A percentile compares a stretch with the other conserved stretches of the same genome.
These are phyloP conservation scores for Coelinius sp. DNA, from an alignment of 2,888 invertebrate species.

Conservation along the genomic window DNA sequence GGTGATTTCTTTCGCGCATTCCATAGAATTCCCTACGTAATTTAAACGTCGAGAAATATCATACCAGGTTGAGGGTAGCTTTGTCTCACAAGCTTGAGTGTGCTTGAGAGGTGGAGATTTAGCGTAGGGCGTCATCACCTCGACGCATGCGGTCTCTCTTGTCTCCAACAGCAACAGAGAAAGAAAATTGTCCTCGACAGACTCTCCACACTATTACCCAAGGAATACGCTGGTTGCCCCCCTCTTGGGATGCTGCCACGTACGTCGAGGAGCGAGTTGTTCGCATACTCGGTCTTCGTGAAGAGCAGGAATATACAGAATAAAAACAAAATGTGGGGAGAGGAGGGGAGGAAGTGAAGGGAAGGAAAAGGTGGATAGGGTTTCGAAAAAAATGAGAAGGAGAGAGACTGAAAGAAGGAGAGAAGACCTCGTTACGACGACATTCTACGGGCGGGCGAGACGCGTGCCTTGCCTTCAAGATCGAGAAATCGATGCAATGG, in stretches of 20 bases:
- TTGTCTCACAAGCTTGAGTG: neutral
- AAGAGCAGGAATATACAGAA: conserved; percentile 36
- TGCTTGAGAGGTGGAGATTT: conserved; percentile 19
- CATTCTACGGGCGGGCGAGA: conserved; percentile 67
- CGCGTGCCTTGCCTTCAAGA: conserved; percentile 71
- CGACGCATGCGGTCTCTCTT: neutral
- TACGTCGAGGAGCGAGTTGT: conserved; percentile 8
- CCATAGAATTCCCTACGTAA: conserved; percentile 67
- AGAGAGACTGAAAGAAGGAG: conserved; percentile 34
- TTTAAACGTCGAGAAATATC: conserved; percentile 63
- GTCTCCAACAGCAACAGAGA: neutral
- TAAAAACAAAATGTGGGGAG: conserved; percentile 37
- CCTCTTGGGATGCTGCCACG: conserved; percentile 17
- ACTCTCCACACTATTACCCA: neutral
- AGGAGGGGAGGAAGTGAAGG: conserved; percentile 41
- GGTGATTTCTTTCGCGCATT: conserved; percentile 65
- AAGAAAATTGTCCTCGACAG: neutral
- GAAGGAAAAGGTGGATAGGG: conserved; percentile 23
- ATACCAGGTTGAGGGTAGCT: neutral
- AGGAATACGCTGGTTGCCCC: neutral
- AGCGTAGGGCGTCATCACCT: conserved; percentile 14
- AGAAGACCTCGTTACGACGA: conserved; percentile 69
- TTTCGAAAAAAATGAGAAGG: conserved; percentile 3
- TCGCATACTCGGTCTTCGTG: conserved; percentile 16
- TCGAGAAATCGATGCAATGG: conserved; percentile 58